These are phyloP conservation scores for Zelleria hepariella DNA, from an alignment of 2,888 invertebrate species.

Conservation along the genomic window DNA sequence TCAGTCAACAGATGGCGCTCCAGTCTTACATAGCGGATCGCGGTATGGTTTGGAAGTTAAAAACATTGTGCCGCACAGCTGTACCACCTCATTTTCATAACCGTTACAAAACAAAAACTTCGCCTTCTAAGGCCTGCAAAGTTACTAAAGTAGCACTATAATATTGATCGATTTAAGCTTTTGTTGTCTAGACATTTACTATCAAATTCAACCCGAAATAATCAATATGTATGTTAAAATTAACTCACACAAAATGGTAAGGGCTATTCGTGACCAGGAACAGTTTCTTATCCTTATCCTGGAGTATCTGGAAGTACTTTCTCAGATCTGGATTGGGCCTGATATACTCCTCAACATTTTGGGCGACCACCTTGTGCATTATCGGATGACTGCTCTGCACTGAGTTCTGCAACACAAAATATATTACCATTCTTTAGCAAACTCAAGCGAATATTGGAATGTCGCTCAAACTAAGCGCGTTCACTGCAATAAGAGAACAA, in stretches of 20 bases:
- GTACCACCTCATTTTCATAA: too few relatives aligned
- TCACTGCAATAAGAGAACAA: too few relatives aligned
- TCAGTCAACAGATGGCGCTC: too few relatives aligned
- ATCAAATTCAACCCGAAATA: not conserved
- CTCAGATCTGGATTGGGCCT: slow-evolving; percentile 81
- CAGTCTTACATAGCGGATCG: too few relatives aligned
- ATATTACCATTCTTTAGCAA: too few relatives aligned
- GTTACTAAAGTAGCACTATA: too few relatives aligned
- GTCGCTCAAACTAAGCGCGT: too few relatives aligned
- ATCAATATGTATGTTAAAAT: not conserved
- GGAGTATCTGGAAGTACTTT: slow-evolving; percentile 82
- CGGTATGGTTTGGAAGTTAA: too few relatives aligned
- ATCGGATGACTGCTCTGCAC: slow-evolving; percentile 89
- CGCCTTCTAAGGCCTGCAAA: too few relatives aligned
- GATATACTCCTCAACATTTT: slow-evolving; percentile 85
- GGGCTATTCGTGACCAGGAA: slow-evolving; percentile 98
- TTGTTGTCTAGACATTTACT: not conserved
- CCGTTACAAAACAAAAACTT: too few relatives aligned
- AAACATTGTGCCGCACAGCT: too few relatives aligned
- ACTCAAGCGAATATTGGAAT: too few relatives aligned
- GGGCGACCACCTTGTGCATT: slow-evolving; percentile 91
- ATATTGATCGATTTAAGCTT: not conserved
- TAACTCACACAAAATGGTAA: slow-evolving; percentile 91
- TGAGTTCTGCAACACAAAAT: slow-evolving; percentile 79
- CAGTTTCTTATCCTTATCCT: slow-evolving; percentile 83